A percentile compares a stretch with the other conserved stretches of the same genome.
These are phyloP conservation scores for Drosophila arizonae DNA, from an alignment of 1,140 invertebrate species.

Conservation along the genomic window DNA sequence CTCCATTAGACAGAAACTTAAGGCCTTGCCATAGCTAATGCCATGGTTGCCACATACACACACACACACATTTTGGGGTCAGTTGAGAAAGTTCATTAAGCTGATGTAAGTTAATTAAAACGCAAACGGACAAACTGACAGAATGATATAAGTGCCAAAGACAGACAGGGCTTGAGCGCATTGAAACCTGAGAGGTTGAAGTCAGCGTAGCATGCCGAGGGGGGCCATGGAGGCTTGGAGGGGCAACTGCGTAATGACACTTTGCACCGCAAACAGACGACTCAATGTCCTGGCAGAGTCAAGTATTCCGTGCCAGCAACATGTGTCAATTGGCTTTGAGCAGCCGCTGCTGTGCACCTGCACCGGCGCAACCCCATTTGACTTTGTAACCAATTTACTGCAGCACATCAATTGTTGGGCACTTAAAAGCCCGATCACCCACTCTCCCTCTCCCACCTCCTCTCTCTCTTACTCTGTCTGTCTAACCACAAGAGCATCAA, in stretches of 20 bases:
- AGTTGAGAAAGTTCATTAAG: conserved; percentile 54
- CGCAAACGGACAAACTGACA: conserved; percentile 59
- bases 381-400: conserved; percentile 44
- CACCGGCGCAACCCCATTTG: conserved; percentile 12
- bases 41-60: background rate
- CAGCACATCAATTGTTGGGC: conserved; percentile 39
- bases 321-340: conserved; percentile 61
- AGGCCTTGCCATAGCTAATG: background rate
- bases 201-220: background rate
- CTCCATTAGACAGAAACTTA: background rate
- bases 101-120: conserved; percentile 65
- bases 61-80: background rate
- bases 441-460: background rate
- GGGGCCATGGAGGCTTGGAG: background rate
- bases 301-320: conserved; percentile 43
- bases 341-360: conserved; percentile 16
- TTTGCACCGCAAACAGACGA: conserved; percentile 53
- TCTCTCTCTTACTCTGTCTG: too few species aligned
- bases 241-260: conserved; percentile 45
- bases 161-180: conserved; percentile 18
- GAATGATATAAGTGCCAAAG: conserved; percentile 61
- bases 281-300: conserved; percentile 15
- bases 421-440: background rate
- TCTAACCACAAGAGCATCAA: conserved; percentile 1
- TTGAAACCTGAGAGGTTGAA: background rate